phyloP scores from a whole-genome alignment of 2,888 invertebrate genomes.

The Hydrotaea cyrtoneurina region DNA sequence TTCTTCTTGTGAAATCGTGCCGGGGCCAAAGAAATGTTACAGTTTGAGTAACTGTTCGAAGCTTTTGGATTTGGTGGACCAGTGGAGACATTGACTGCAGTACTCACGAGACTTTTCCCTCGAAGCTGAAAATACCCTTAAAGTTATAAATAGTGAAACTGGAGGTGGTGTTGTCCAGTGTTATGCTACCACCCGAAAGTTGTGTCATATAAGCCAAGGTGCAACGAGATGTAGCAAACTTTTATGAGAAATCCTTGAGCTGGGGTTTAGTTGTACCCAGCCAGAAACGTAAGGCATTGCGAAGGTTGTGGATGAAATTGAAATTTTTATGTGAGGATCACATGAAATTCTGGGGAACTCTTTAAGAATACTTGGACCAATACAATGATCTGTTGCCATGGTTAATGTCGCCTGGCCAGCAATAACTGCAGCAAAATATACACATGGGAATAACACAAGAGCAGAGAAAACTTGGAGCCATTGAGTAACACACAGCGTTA shows the following conservation, averaged over 20 bases:
- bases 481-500: slow-evolving; percentile 84
- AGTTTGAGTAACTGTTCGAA: slow-evolving; percentile 86
- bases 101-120: slow-evolving; percentile 87
- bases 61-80: slow-evolving; percentile 87
- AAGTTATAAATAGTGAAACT: slow-evolving; percentile 88
- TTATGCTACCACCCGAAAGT: slow-evolving; percentile 85
- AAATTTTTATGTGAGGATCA: slow-evolving; percentile 88
- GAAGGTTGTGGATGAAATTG: slow-evolving; percentile 86
- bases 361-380: slow-evolving; percentile 86
- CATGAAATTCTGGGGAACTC: slow-evolving; percentile 85
- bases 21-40: too few relatives aligned
- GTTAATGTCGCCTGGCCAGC: slow-evolving; percentile 87
- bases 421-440: slow-evolving; percentile 87
- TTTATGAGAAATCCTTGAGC: slow-evolving; percentile 85
- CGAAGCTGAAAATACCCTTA: slow-evolving; percentile 87
- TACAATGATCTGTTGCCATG: slow-evolving; percentile 88
- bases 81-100: slow-evolving; percentile 85
- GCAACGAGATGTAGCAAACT: slow-evolving; percentile 85
- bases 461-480: slow-evolving; percentile 85
- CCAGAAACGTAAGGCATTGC: slow-evolving; percentile 86
- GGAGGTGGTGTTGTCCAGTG: slow-evolving; percentile 86
- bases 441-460: slow-evolving; percentile 87
- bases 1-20: too few relatives aligned
- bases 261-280: slow-evolving; percentile 86
- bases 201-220: slow-evolving; percentile 86